Evolutionary conservation across 2,888 invertebrate genomes (phyloP), one percentile per base, ranked within the genome.

Genomic region (Lithophane ornitopus): DNA sequence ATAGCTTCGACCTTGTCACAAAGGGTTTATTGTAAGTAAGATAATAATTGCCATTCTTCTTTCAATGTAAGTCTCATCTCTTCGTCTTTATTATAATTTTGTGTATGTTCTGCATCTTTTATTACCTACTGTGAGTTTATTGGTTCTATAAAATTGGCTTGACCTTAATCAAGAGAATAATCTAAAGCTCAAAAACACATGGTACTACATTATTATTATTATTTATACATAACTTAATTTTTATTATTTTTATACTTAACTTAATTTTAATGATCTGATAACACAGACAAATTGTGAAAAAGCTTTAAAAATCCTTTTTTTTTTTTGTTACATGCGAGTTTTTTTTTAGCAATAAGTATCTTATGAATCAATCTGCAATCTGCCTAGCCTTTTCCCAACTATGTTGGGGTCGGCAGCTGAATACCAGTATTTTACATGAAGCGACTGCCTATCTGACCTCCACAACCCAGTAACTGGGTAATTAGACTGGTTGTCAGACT

Each of bases 1-100:
- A 86, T 82, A 69, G 79, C 68, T 78, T 83, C 70, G 63, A 81
- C 74, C 59, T 66, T 46, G 61, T 80, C 62, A 80, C 74, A 84
- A 79, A 72, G 74, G 73, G 63, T 67, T 41, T 41, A 65, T 71
- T 65, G 68, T 72, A 65, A 56, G 44, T 70, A 52, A 69, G 41
- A 74, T 65, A 78, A 82, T 82, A 76, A n/a, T n/a, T 44, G 41
- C 28, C 28, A 74, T 73, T 76, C 66, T 83, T 70, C 61, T 87
- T 76, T 70, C 72, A 63, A 74, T 59, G 26, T 46, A 34, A 11
- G n/a, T 58, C 26, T 22, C 34, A 34, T 65, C 44, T 63, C 11
- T 59, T 34, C 44, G 22, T 52, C 44, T 76, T 70, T 14, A 73
- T 70, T 68, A 66, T 49, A 39, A 78, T 78, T 46, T 61, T 49